These are phyloP conservation scores for Chrosomus eos DNA, from an alignment of 2,797 vertebrate species.

Conservation along the genomic window DNA sequence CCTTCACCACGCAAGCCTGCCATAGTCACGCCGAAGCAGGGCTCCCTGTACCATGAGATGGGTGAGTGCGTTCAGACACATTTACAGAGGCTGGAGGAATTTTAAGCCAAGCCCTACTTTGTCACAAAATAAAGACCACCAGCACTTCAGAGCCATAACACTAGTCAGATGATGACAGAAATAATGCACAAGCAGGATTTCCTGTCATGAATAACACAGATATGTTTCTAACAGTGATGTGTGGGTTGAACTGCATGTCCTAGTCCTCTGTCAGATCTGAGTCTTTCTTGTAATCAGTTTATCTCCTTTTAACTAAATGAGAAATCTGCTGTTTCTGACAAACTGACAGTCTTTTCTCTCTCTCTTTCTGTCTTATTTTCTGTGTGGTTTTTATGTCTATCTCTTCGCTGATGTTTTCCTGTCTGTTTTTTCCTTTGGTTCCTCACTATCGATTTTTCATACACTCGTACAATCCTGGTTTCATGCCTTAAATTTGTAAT, in stretches of 20 bases:
- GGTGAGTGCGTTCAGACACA: slow-evolving; percentile 74
- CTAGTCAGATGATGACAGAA: neutral
- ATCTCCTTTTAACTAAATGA: slow-evolving; percentile 52
- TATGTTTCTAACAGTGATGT: slow-evolving; percentile 1
- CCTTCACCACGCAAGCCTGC: slow-evolving; percentile 86
- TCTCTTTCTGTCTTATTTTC: slow-evolving; percentile 60
- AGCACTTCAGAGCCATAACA: neutral
- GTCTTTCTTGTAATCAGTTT: slow-evolving; percentile 43
- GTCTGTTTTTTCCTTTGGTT: slow-evolving; percentile 36
- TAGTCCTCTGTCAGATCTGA: slow-evolving; percentile 18
- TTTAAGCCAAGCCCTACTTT: neutral
- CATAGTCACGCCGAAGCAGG: slow-evolving; percentile 84
- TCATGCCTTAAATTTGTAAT: neutral
- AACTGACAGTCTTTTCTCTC: slow-evolving; percentile 71
- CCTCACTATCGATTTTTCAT: slow-evolving; percentile 44
- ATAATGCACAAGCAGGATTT: neutral
- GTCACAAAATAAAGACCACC: neutral
- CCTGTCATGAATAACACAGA: slow-evolving; percentile 1
- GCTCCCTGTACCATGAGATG: slow-evolving; percentile 95
- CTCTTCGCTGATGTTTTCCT: slow-evolving; percentile 32
- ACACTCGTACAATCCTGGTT: neutral
- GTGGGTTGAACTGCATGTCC: neutral
- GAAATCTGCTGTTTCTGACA: slow-evolving; percentile 65
- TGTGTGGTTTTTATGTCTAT: slow-evolving; percentile 56
- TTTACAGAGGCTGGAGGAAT: neutral